Conservation (phyloP, 2,888 invertebrate genomes). For the Athalia rosae region DNA sequence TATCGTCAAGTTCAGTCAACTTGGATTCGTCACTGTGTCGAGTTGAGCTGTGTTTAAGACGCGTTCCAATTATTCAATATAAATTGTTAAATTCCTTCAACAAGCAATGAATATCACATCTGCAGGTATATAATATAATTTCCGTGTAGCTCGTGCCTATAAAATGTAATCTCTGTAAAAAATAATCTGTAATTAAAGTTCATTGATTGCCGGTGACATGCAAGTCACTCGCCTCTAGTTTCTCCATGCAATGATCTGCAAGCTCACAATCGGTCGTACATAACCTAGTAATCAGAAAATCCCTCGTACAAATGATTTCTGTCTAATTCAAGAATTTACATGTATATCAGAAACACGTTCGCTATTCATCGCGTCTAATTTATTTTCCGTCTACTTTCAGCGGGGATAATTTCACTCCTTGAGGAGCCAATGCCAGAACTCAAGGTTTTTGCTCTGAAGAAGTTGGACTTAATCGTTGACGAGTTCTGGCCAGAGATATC, state of each 20-base stretch:
- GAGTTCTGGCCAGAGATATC: constrained; percentile 99
- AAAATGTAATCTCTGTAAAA: neutral
- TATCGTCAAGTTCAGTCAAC: neutral
- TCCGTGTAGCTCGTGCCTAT: neutral
- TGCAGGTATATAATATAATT: constrained; percentile 64
- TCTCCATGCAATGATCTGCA: constrained; percentile 65
- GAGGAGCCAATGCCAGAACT: constrained; percentile 96
- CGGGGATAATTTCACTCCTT: constrained; percentile 95
- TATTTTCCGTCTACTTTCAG: constrained; percentile 71
- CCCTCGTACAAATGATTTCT: too few species aligned
- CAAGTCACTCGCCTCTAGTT: constrained; percentile 11
- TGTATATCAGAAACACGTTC: neutral
- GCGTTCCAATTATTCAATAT: neutral
- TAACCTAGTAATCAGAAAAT: constrained; percentile 58
- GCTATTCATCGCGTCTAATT: too few species aligned
- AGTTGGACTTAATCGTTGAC: constrained; percentile 94
- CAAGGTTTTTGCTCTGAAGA: constrained; percentile 94
- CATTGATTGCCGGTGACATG: constrained; percentile 46
- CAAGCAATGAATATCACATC: constrained; percentile 73
- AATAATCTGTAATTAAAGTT: neutral
- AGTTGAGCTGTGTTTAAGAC: neutral
- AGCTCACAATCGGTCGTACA: constrained; percentile 58
- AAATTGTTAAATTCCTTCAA: constrained; percentile 17
- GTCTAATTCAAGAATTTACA: constrained; percentile 14
- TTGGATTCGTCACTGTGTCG: neutral